Conservation (phyloP, 2,797 vertebrate genomes). For the Jordanella pulchra region DNA sequence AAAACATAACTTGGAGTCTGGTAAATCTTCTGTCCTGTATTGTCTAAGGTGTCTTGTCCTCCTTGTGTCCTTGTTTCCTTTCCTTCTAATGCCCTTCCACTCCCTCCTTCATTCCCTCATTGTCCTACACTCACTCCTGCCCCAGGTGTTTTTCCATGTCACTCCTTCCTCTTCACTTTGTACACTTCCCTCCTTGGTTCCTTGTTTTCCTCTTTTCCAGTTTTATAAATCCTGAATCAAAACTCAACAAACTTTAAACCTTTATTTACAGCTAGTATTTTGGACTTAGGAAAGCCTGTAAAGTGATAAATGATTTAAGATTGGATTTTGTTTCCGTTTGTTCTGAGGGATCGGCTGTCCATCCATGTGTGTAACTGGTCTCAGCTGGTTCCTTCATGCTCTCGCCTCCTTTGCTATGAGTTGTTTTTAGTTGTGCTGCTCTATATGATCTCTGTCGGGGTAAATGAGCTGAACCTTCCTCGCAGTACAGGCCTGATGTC, state of each 20-base stretch:
- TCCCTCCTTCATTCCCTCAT: not conserved
- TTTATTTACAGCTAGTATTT: too few relatives aligned
- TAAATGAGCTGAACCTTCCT: constrained; percentile 6
- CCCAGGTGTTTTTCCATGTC: too few relatives aligned
- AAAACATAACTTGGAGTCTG: too few relatives aligned
- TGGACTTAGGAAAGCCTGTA: too few relatives aligned
- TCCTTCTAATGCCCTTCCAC: not conserved
- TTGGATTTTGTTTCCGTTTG: too few relatives aligned
- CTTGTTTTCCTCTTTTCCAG: not conserved
- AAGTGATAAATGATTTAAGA: too few relatives aligned
- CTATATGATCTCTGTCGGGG: not conserved
- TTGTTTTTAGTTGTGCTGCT: not conserved
- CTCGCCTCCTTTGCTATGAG: not conserved
- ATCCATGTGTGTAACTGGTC: too few relatives aligned
- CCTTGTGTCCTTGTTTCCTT: not conserved
- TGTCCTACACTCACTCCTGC: too few relatives aligned
- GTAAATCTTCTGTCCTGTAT: not conserved
- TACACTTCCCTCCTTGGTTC: not conserved
- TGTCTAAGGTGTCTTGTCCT: not conserved
- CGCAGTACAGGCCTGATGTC: constrained; percentile 14
- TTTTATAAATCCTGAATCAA: too few relatives aligned
- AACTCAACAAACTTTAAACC: too few relatives aligned
- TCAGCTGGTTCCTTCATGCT: too few relatives aligned
- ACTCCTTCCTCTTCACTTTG: not conserved
- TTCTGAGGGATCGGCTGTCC: too few relatives aligned